Base-by-base conservation (phyloP, 2,888 invertebrate genomes). In the Elegia similella region DNA sequence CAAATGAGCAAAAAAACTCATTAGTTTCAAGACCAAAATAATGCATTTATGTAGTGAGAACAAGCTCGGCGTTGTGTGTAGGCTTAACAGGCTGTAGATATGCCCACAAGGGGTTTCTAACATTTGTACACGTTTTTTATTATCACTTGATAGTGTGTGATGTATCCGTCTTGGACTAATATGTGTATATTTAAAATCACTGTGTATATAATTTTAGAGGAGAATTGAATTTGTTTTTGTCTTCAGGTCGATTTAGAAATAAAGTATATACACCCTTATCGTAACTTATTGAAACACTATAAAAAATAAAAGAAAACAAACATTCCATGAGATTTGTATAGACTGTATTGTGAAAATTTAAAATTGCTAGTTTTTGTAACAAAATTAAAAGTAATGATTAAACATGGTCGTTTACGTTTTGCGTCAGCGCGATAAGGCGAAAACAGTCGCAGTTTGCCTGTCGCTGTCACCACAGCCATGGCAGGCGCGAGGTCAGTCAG, bases 221-320 rank as follows among this genome's bases (percentile, higher is more conserved):
- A 30, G 30, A 30, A 30, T 48, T 48, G 30, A 30, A 34, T 7
- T 13, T 50, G 34, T 34, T 6, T 38, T 38, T 34, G 16, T 34
- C 34, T 16, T 32, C 6, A 15, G 32, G 16, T 48, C 5, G 29
- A 50, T 34, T 16, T 16, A 16, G 16, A 12, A 50, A 50, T 50
- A 50, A 50, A 48, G 32, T 34, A 50, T 50, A 34, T 50, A 50
- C 16, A 50, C 12, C 16, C 1, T 34, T 7, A 15, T 8, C 32
- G 34, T 34, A 15, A 16, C 34, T 34, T 50, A 50, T 34, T 16
- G 7, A 34, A 50, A 50, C 17, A 34, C 10, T 34, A 5, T 34
- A 50, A 34, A 50, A 38, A 50, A 50, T 48, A 48, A 48, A 50
- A 50, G 50, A 50, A 50, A 50, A 34, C 34, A 50, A 50, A 50